These are phyloP conservation scores for Euthynnus affinis DNA, from an alignment of 2,797 vertebrate genomes.

Conservation along the genomic window DNA sequence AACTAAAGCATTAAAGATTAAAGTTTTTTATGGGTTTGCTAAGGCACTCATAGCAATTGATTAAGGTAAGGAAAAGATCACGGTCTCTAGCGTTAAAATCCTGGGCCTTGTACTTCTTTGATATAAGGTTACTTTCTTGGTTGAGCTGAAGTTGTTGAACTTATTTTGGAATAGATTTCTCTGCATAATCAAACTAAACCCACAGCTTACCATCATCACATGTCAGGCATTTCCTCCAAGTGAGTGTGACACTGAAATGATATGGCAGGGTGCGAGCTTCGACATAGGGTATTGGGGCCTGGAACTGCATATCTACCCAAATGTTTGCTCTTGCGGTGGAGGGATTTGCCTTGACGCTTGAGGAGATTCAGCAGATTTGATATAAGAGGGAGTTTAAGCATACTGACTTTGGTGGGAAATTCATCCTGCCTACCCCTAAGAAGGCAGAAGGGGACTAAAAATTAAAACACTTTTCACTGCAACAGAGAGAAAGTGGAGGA, in stretches of 20 bases:
- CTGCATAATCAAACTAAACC: constrained; percentile 8
- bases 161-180: background rate
- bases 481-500: constrained; percentile 18
- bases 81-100: too few relatives aligned
- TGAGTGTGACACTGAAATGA: constrained; percentile 50
- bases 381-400: constrained; percentile 33
- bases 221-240: constrained; percentile 15
- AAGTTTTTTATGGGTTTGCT: background rate
- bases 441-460: constrained; percentile 41
- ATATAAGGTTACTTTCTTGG: background rate
- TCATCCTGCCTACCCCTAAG: constrained; percentile 2
- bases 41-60: background rate
- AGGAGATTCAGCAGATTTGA: constrained; percentile 58
- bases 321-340: constrained; percentile 52
- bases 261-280: constrained; percentile 11
- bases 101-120: background rate
- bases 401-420: constrained; percentile 40
- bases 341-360: constrained; percentile 42
- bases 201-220: background rate
- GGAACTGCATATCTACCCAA: constrained; percentile 46
- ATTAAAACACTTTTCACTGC: constrained; percentile 29
- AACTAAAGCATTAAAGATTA: too few relatives aligned
- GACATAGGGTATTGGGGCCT: constrained; percentile 31
- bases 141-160: background rate
- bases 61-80: background rate